phyloP scores from a whole-genome alignment of 2,113 vertebrate genomes.

The Panurus biarmicus region DNA sequence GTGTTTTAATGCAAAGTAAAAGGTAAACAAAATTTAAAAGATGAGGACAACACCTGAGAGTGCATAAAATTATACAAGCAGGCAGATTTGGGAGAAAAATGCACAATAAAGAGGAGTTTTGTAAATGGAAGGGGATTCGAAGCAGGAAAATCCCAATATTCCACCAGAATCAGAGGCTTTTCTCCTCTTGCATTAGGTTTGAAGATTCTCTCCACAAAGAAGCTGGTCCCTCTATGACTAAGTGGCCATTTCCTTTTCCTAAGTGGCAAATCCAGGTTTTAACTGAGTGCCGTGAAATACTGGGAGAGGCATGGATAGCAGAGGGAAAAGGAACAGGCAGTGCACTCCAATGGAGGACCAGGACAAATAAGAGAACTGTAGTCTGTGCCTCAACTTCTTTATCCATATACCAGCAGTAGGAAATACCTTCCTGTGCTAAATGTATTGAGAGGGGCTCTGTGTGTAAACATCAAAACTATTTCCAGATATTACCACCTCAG shows the following conservation, averaged over 20 bases:
- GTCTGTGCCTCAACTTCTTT: not conserved
- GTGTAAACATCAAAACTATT: not conserved
- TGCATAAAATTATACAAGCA: not conserved
- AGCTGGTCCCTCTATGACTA: not conserved
- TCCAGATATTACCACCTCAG: conserved; percentile 19
- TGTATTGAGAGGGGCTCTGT: not conserved
- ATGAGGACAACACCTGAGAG: not conserved
- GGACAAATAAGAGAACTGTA: not conserved
- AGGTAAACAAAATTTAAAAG: not conserved
- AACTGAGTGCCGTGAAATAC: not conserved
- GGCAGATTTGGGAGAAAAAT: not conserved
- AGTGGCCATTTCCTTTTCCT: not conserved
- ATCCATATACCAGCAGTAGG: not conserved
- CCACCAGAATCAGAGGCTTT: not conserved
- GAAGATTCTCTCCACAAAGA: not conserved
- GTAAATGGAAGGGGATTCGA: not conserved
- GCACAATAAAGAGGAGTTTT: not conserved
- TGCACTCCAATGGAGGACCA: not conserved
- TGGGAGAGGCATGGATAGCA: not conserved
- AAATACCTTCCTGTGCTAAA: not conserved
- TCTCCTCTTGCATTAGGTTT: not conserved
- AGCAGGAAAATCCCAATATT: not conserved
- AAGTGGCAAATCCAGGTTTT: not conserved
- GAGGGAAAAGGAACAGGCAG: not conserved
- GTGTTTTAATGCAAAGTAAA: not conserved